phyloP scores from a whole-genome alignment of 2,888 invertebrate genomes.

The Caenorhabditis sp. region DNA sequence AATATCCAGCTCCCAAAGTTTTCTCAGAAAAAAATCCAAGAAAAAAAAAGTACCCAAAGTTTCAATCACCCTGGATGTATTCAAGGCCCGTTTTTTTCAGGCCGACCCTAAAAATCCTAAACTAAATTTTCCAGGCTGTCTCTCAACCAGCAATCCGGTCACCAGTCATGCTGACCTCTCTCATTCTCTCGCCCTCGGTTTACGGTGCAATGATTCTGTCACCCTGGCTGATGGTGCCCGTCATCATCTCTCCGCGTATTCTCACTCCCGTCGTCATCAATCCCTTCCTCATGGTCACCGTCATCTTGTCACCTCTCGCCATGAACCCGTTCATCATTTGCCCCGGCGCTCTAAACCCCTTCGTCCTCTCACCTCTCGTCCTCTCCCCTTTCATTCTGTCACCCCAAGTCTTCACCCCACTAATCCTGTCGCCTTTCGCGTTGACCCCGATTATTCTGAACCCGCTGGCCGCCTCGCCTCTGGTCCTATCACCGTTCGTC shows the following conservation, averaged over 20 bases:
- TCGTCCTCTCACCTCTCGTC: conserved; percentile 47
- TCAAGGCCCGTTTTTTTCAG: too few species aligned
- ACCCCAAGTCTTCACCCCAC: conserved; percentile 54
- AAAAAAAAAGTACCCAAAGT: too few species aligned
- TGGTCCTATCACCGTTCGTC: conserved; percentile 54
- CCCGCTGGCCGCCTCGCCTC: conserved; percentile 43
- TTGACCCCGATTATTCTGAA: conserved; percentile 43
- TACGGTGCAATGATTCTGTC: conserved; percentile 43
- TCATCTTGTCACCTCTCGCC: conserved; percentile 52
- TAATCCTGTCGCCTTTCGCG: conserved; percentile 53
- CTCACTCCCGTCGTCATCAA: conserved; percentile 37
- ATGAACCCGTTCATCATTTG: conserved; percentile 51
- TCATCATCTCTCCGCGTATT: conserved; percentile 36
- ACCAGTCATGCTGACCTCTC: conserved; percentile 27
- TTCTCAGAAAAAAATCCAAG: too few species aligned
- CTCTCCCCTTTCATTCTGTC: conserved; percentile 55
- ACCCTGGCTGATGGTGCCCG: conserved; percentile 57
- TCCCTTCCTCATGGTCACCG: conserved; percentile 50
- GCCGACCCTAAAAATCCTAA: too few species aligned
- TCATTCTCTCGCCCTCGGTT: conserved; percentile 41
- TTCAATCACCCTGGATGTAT: too few species aligned
- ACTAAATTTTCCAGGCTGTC: conserved; percentile 17
- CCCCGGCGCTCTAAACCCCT: conserved; percentile 48
- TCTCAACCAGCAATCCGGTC: conserved; percentile 39
- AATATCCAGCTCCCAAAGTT: too few species aligned